Percentiles rank a stretch among this genome's conserved stretches.
Evolutionary conservation across 2,113 vertebrate genomes (phyloP).

Genomic region (Tetraodon nigroviridis): DNA sequence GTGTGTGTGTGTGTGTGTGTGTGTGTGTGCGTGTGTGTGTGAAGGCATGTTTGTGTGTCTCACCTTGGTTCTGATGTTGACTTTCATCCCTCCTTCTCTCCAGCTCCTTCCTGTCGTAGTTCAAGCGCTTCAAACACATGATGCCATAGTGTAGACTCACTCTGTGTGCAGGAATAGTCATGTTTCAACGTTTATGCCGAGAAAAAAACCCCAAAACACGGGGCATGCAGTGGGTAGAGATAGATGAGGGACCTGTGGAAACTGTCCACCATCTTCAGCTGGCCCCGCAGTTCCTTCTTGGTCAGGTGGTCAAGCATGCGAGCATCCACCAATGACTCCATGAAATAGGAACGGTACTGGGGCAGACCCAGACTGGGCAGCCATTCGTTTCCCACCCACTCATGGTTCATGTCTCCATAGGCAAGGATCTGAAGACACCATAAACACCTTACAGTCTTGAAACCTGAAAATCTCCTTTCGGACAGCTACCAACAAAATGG

Average conservation of each 20-base stretch:
- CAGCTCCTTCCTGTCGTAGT: conserved; percentile 91
- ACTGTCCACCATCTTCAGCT: conserved; percentile 95
- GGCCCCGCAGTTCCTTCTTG: conserved; percentile 91
- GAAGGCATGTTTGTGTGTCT: background rate
- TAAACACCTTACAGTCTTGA: too few species aligned
- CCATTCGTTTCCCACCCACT: conserved; percentile 95
- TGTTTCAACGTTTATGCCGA: background rate
- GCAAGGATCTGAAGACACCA: conserved; percentile 80
- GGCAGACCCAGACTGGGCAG: conserved; percentile 89
- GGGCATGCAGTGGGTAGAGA: background rate
- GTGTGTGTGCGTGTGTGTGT: background rate
- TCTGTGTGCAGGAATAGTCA: conserved; percentile 53
- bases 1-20: too few species aligned
- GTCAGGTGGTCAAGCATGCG: conserved; percentile 92
- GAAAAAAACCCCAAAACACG: background rate
- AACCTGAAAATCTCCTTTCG: too few species aligned
- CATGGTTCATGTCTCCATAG: conserved; percentile 93
- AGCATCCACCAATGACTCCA: conserved; percentile 92
- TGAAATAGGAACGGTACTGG: conserved; percentile 93
- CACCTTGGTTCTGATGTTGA: conserved; percentile 87
- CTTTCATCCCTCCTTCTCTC: conserved; percentile 87
- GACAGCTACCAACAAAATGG: too few species aligned
- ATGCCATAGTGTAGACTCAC: conserved; percentile 93
- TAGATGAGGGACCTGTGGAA: conserved; percentile 82
- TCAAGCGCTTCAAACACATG: conserved; percentile 92